Percentiles rank a stretch among this genome's conserved stretches.
Evolutionary conservation across 2,113 vertebrate species (phyloP).

Genomic region (Zootoca vivipara): DNA sequence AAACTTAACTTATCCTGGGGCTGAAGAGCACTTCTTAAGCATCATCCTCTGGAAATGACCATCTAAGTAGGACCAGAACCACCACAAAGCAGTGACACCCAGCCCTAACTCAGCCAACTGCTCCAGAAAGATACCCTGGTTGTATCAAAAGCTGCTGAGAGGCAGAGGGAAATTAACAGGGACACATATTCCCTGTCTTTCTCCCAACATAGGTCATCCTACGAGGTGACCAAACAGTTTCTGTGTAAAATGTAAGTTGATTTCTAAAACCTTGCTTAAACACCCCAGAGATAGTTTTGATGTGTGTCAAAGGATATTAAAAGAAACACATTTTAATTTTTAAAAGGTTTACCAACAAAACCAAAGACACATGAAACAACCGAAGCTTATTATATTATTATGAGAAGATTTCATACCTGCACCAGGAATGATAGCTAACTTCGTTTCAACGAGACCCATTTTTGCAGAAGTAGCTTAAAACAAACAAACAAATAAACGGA

Average conservation of each 20-base stretch:
- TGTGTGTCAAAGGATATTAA: neutral
- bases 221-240: no score
- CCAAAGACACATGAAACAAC: neutral
- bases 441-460: slow-evolving; percentile 96
- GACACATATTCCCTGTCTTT: neutral
- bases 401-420: slow-evolving; percentile 84
- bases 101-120: no score
- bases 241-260: neutral
- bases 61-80: no score
- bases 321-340: neutral
- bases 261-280: neutral
- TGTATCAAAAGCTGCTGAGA: no score
- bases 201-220: no score
- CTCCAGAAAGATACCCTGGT: no score
- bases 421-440: slow-evolving; percentile 93
- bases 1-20: no score
- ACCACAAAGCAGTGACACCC: no score
- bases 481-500: slow-evolving; percentile 2
- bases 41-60: no score
- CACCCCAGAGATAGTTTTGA: neutral
- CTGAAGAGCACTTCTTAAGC: no score
- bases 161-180: no score
- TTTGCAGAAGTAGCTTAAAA: slow-evolving; percentile 88
- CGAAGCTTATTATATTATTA: neutral
- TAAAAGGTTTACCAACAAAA: neutral